Evolutionary conservation across 2,888 invertebrate genomes (phyloP).

Genomic region (Cylloceria caligata): DNA sequence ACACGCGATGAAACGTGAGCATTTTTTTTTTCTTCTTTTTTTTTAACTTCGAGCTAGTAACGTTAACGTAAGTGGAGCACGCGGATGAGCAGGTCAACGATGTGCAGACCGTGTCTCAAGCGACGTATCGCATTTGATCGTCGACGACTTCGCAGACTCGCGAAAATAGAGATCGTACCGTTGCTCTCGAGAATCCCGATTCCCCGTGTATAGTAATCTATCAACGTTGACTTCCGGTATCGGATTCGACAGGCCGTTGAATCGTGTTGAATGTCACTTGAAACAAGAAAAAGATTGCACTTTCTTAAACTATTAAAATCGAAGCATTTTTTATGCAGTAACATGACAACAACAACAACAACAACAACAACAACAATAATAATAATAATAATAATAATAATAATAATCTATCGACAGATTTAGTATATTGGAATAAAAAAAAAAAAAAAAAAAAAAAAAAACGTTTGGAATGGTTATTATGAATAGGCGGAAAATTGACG

Average conservation of each 20-base stretch:
- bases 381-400: neutral
- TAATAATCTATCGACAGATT: neutral
- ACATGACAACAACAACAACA: neutral
- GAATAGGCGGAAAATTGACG: slow-evolving; percentile 63
- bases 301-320: slow-evolving; percentile 6
- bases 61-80: slow-evolving; percentile 49
- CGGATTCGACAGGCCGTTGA: neutral
- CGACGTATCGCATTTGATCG: slow-evolving; percentile 22
- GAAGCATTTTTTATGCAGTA: slow-evolving; percentile 8
- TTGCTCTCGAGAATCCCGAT: slow-evolving; percentile 39
- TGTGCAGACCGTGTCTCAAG: slow-evolving; percentile 21
- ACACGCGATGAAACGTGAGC: slow-evolving; percentile 34
- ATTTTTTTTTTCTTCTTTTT: slow-evolving; percentile 9
- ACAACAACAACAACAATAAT: neutral
- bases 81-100: slow-evolving; percentile 42
- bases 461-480: slow-evolving; percentile 28
- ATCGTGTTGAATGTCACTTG: neutral
- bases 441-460: slow-evolving; percentile 47
- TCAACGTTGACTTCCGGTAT: slow-evolving; percentile 41
- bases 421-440: slow-evolving; percentile 17
- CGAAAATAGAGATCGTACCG: slow-evolving; percentile 35
- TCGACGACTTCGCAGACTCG: slow-evolving; percentile 1
- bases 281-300: slow-evolving; percentile 44
- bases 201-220: slow-evolving; percentile 29
- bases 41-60: slow-evolving; percentile 12